Conservation (phyloP, 2,888 invertebrate species). For the Drosophila lutescens region DNA sequence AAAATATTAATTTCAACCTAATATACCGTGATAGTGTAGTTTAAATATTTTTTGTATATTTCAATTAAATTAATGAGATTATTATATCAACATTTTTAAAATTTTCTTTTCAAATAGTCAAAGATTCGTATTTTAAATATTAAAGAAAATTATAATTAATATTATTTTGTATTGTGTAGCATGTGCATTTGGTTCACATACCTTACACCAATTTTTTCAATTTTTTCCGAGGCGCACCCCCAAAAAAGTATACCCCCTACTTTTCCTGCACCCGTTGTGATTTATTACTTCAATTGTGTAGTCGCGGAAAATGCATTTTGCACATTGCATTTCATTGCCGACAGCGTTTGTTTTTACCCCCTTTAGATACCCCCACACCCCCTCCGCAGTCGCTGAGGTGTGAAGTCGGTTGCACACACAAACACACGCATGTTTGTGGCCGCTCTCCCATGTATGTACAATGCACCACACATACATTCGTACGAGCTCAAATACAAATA, state of each 20-base stretch:
- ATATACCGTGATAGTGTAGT: no score
- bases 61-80: background rate
- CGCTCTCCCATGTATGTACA: conserved; percentile 8
- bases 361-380: background rate
- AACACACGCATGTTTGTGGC: conserved; percentile 61
- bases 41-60: background rate
- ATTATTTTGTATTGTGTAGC: background rate
- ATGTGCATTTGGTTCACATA: conserved; percentile 27
- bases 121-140: background rate
- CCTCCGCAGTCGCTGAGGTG: conserved; percentile 56
- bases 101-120: no score
- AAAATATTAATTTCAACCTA: background rate
- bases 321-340: conserved; percentile 78
- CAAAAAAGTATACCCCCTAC: conserved; percentile 17
- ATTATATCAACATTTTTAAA: background rate
- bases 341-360: conserved; percentile 66
- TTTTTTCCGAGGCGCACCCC: conserved; percentile 1
- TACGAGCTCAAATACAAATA: conserved; percentile 15
- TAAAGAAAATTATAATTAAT: background rate
- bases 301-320: conserved; percentile 77
- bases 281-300: conserved; percentile 80
- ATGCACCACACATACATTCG: background rate
- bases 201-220: conserved; percentile 24
- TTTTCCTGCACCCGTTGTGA: conserved; percentile 56
- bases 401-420: conserved; percentile 59